Percentiles rank a stretch among this genome's conserved stretches.
Conservation (phyloP, 92 coral and sea anemone genomes). For the Palythoa heliodiscus region DNA sequence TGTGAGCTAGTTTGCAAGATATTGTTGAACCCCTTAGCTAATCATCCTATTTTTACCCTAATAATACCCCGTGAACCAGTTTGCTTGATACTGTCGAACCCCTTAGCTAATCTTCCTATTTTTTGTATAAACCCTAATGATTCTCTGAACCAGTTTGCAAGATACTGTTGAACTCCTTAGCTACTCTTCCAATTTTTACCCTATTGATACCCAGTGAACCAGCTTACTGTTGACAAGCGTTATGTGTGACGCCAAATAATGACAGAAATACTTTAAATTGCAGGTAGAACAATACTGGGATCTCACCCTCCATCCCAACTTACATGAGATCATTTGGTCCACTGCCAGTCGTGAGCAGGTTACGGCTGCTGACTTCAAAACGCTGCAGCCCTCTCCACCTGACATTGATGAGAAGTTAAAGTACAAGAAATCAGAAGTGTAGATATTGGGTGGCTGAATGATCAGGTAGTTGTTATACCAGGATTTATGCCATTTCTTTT, state of each 20-base stretch:
- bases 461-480: background rate
- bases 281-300: background rate
- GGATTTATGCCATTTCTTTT: background rate
- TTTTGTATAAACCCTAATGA: too few relatives aligned
- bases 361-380: background rate
- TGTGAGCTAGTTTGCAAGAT: too few relatives aligned
- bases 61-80: too few relatives aligned
- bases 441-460: constrained; percentile 1
- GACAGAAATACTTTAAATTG: background rate
- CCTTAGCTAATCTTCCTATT: too few relatives aligned
- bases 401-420: background rate
- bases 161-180: too few relatives aligned
- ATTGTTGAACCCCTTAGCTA: too few relatives aligned
- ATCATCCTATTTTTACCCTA: too few relatives aligned
- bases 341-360: constrained; percentile 12
- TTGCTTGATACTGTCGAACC: too few relatives aligned
- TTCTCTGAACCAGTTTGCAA: too few relatives aligned
- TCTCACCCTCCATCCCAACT: background rate
- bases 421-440: background rate
- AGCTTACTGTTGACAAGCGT: background rate
- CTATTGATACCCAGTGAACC: too few relatives aligned
- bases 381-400: background rate
- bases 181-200: too few relatives aligned
- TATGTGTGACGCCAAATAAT: background rate
- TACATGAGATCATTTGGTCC: background rate